Conservation (phyloP, 2,797 vertebrate species). For the Enteromius unitaeniatus region DNA sequence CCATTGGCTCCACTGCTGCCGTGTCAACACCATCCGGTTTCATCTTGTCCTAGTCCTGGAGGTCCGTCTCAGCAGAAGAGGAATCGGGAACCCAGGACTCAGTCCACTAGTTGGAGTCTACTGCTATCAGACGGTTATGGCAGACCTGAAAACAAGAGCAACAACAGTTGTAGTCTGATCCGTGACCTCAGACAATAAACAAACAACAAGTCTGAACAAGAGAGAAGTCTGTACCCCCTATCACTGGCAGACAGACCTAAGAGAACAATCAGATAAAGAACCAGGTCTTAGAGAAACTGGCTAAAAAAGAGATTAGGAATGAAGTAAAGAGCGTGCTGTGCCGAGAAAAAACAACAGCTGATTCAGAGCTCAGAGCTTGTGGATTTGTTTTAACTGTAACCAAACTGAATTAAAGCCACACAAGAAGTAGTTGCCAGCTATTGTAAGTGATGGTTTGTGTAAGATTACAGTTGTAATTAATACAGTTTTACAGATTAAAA, state of each 20-base stretch:
- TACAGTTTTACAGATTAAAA: background rate
- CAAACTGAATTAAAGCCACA: background rate
- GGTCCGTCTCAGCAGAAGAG: conserved; percentile 66
- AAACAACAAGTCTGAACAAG: conserved; percentile 43
- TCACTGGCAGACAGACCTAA: conserved; percentile 20
- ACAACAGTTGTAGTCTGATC: conserved; percentile 10
- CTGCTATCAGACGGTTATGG: conserved; percentile 61
- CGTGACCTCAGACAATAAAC: background rate
- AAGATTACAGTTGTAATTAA: conserved; percentile 9
- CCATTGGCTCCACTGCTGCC: conserved; percentile 77
- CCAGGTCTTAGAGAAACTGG: conserved; percentile 26
- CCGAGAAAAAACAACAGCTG: conserved; percentile 3
- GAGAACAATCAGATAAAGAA: conserved; percentile 51
- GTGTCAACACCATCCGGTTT: conserved; percentile 83
- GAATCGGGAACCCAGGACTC: conserved; percentile 55
- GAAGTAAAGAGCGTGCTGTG: conserved; percentile 25
- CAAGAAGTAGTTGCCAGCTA: background rate
- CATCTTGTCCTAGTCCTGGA: conserved; percentile 74
- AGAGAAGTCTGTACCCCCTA: background rate
- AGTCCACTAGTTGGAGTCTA: conserved; percentile 49
- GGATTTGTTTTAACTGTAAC: conserved; percentile 19
- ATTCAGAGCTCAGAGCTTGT: conserved; percentile 7
- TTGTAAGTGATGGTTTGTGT: background rate
- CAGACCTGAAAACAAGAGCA: conserved; percentile 62
- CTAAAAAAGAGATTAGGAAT: conserved; percentile 10